Conservation (phyloP, 2,888 invertebrate genomes). For the Cistogaster globosa region DNA sequence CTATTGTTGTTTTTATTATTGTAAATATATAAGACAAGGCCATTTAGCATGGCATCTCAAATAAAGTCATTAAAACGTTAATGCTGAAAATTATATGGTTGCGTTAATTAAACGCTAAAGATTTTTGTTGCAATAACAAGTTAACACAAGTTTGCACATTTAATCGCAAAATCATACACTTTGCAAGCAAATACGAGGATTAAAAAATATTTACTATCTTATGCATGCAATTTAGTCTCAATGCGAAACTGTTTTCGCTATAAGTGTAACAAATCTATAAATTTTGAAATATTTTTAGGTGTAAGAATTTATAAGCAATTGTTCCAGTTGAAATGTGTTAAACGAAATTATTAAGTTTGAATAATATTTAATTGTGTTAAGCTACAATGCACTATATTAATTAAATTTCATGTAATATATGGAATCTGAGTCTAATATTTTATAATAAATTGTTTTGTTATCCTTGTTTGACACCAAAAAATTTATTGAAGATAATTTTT, state of each 20-base stretch:
- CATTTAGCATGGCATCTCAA: conserved; percentile 65
- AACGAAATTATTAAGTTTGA: conserved; percentile 4
- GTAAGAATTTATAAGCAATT: not conserved
- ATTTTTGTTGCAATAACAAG: conserved; percentile 52
- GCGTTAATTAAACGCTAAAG: conserved; percentile 72
- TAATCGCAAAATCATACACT: conserved; percentile 22
- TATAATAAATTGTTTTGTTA: no score
- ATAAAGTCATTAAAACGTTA: conserved; percentile 70
- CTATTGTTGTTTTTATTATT: conserved; percentile 29
- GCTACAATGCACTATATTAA: no score
- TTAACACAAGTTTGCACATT: conserved; percentile 50
- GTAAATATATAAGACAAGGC: conserved; percentile 67
- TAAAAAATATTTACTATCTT: not conserved
- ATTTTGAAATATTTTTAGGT: not conserved
- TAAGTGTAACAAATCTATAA: conserved; percentile 14
- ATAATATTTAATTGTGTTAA: not conserved
- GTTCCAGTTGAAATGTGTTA: conserved; percentile 25
- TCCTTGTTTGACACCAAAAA: no score
- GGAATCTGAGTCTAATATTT: no score
- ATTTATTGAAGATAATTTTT: no score
- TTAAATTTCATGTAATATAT: no score
- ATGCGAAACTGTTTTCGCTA: conserved; percentile 2
- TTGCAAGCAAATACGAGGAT: conserved; percentile 1
- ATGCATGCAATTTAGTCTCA: not conserved
- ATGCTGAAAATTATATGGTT: conserved; percentile 69